Percentiles rank a stretch among this genome's conserved stretches.
Evolutionary conservation across 2,888 invertebrate genomes (phyloP).

Genomic region (Diplolepis rosae): DNA sequence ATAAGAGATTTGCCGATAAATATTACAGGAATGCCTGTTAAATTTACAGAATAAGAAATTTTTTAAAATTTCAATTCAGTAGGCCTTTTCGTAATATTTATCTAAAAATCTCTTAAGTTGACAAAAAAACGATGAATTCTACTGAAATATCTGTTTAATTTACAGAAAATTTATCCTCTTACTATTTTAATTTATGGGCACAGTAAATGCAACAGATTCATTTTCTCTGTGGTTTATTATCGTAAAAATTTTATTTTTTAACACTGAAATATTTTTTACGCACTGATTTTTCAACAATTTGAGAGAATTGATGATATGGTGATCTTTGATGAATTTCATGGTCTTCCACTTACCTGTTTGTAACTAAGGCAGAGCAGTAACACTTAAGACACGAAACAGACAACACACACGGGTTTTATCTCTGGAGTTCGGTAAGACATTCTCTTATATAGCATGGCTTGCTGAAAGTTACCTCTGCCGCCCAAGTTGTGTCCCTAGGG

Average conservation of each 20-base stretch:
- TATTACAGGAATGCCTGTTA: too few species aligned
- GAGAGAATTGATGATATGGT: background rate
- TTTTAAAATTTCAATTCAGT: too few species aligned
- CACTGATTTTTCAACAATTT: background rate
- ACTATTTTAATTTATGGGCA: too few species aligned
- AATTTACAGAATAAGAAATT: too few species aligned
- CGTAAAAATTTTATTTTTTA: background rate
- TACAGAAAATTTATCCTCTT: too few species aligned
- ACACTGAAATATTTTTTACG: constrained; percentile 9
- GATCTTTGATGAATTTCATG: constrained; percentile 13
- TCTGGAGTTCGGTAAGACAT: constrained; percentile 66
- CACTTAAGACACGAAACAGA: constrained; percentile 59
- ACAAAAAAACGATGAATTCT: too few species aligned
- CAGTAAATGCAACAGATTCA: too few species aligned
- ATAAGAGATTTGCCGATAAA: too few species aligned
- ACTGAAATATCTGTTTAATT: too few species aligned
- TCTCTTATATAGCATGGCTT: constrained; percentile 71
- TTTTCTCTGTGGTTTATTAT: too few species aligned
- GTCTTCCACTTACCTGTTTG: constrained; percentile 42
- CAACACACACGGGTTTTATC: constrained; percentile 70
- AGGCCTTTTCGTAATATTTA: too few species aligned
- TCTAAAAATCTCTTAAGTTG: too few species aligned
- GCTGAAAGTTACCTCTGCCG: constrained; percentile 72
- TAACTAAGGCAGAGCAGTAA: constrained; percentile 53
- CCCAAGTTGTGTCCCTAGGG: constrained; percentile 53